Base-by-base conservation (phyloP, 2,113 vertebrate species). In the Platysternon megacephalum region DNA sequence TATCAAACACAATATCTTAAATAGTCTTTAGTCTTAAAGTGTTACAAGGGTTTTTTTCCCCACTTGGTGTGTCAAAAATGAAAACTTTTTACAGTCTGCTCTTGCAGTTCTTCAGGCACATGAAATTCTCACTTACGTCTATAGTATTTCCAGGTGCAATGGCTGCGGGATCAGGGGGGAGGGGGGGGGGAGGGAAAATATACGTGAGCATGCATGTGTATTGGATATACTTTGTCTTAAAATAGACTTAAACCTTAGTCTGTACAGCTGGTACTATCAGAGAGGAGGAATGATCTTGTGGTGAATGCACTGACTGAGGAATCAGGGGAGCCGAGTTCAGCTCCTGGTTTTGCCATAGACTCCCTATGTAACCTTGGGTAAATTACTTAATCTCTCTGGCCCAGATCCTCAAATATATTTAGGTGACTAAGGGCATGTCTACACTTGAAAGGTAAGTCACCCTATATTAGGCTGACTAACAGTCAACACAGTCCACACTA, bases 1-100 rank as follows among this genome's bases (percentile, higher is more conserved):
- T 52, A 81, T 58, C 78, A 80, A 51, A 39, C 1, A 78, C 1
- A 78, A 87, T 24, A 4, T 85, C 80, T 93, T 89, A 35, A 83
- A 94, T 85, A 9, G 29, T 56, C 17, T 61, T 92, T 85, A 58
- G 8, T 61, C 94, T 56, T 85, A 78, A 91, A 83, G 72, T 88
- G 91, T 95, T 95, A 94, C 84, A 85, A 91, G 39, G 61, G 35
- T 21, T 39, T 94, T 88, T 88, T 88, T 85, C 58, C 82, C 82
- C 84, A 53, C 55, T 91, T 21, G 26, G 13, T 58, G 92, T 96
- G 79, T 82, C 76, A 90, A 74, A 94, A 90, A 32, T 56, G 35
- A 82, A 92, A 95, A 87, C 17, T n/a, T 56, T 88, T 84, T 81
- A 49, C 92, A 87, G 87, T 93, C 9, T 52, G 1, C 44, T 53